phyloP scores from a whole-genome alignment of 2,888 invertebrate genomes.

The Sipha maydis region DNA sequence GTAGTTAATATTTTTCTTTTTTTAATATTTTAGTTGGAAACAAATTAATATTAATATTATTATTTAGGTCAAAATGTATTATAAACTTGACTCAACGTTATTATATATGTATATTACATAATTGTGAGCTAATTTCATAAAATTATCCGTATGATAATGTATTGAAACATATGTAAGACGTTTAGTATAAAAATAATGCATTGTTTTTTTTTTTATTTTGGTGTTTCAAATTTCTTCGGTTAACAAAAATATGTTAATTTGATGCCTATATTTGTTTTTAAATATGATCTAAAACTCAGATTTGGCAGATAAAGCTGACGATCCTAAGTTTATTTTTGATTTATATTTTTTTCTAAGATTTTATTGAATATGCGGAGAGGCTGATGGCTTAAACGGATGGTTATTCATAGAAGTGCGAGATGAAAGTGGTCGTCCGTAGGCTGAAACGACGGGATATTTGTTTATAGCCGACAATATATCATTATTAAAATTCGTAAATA shows the following conservation, averaged over 20 bases:
- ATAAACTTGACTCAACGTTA: background rate
- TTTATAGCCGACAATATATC: background rate
- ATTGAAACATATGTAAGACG: background rate
- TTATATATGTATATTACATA: background rate
- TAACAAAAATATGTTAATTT: background rate
- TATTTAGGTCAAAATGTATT: background rate
- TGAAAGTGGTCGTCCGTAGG: conserved; percentile 36
- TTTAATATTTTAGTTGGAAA: too few relatives aligned
- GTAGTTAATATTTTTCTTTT: too few relatives aligned
- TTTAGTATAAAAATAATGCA: background rate
- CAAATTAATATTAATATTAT: too few relatives aligned
- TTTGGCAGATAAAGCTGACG: background rate
- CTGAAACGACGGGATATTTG: conserved; percentile 30
- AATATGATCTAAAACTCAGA: background rate
- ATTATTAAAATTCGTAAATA: background rate
- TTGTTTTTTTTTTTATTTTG: background rate
- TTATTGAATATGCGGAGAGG: background rate
- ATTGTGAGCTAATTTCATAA: background rate
- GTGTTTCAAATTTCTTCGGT: background rate
- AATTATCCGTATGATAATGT: background rate
- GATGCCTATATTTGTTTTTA: too few relatives aligned
- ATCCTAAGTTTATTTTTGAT: background rate
- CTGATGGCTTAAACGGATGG: background rate
- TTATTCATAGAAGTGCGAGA: conserved; percentile 29
- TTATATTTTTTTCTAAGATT: background rate